Base-by-base conservation (phyloP, 2,888 invertebrate genomes). In the Anorthoa munda region DNA sequence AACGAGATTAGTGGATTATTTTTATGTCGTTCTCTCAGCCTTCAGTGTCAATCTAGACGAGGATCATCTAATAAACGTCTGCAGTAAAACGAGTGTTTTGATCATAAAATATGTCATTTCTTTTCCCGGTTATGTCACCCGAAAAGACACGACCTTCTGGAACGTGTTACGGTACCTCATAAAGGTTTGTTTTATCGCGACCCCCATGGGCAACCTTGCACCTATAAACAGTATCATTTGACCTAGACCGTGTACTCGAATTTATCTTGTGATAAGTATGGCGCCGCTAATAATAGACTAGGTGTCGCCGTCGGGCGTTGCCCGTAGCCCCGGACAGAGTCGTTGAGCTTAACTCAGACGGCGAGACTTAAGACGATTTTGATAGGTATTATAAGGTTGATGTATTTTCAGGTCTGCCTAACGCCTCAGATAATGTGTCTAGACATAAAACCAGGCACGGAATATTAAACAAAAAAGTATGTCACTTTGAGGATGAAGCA, bases 221-320 rank as follows among this genome's bases (percentile, higher is more conserved):
- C 77, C 75, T 79, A 80, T 78, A 65, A 79, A 82, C 71, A 72
- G 75, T 79, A 71, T 81, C 69, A 77, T 64, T 75, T 86, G 90
- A 90, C 91, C 92, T 90, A 90, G 91, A 90, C 90, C 89, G 85
- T 86, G 81, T 73, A 77, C 84, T 79, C 76, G 39, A 77, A 84
- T 89, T 75, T 85, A 81, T 84, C 82, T 79, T 69, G 71, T 82
- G 84, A 86, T 90, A 84, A 85, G 68, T 82, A 80, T 80, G 81
- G 79, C 82, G 80, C 60, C 79, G 71, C 76, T 90, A 91, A 88
- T 89, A 86, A 89, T 92, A 92, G 87, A 87, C 83, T 80, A 87
- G 75, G 71, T 88, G 89, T 88, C 87, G 82, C 84, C 84, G 76
- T 79, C 86, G 88, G 88, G 81, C 89, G 86, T 87, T 88, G 87